These are phyloP conservation scores for Oreochromis tanganicae DNA, from an alignment of 2,113 vertebrate genomes.

Conservation along the genomic window DNA sequence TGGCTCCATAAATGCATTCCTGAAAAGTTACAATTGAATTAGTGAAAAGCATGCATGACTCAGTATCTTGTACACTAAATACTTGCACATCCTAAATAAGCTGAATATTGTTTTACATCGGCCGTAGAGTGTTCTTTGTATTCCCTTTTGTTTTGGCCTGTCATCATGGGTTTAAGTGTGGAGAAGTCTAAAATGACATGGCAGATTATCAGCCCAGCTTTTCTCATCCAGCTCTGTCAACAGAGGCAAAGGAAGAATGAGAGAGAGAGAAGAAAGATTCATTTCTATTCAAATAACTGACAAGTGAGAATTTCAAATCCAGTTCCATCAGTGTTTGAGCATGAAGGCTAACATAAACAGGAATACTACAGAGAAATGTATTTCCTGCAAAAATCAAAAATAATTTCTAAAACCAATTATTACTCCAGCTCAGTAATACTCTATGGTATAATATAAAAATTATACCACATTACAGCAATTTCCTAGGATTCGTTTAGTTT, in stretches of 20 bases:
- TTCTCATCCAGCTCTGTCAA: slow-evolving; percentile 27
- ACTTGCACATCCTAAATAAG: neutral
- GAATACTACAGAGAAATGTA: neutral
- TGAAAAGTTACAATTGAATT: neutral
- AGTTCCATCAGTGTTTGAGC: neutral
- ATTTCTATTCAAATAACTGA: neutral
- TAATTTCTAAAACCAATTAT: neutral
- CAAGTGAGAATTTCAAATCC: neutral
- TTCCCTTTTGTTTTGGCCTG: slow-evolving; percentile 15
- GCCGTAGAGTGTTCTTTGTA: slow-evolving; percentile 8
- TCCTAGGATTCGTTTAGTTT: neutral
- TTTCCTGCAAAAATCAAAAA: neutral
- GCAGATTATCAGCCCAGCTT: slow-evolving; percentile 29
- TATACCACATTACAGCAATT: neutral
- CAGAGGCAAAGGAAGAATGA: neutral
- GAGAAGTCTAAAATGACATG: slow-evolving; percentile 15
- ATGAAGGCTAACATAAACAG: neutral
- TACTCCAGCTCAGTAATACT: neutral
- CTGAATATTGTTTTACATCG: slow-evolving; percentile 21
- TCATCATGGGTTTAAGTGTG: slow-evolving; percentile 23
- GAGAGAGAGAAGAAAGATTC: neutral
- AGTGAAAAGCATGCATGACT: neutral
- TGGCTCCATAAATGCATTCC: neutral
- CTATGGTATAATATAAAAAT: neutral
- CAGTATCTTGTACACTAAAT: neutral